Conservation (phyloP, 2,888 invertebrate genomes). For the Empis livida region DNA sequence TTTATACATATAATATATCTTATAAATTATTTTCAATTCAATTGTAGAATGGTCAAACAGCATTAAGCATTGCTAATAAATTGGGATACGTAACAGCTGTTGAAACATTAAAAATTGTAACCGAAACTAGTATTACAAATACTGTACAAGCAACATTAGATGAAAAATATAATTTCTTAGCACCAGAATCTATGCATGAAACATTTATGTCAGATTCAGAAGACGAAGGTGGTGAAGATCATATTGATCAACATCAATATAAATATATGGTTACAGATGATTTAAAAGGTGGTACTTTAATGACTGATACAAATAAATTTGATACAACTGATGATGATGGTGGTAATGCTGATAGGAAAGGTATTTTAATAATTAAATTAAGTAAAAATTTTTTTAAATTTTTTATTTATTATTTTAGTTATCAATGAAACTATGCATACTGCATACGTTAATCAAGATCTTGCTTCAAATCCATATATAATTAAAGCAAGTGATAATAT, state of each 20-base stretch:
- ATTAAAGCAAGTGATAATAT: slow-evolving; percentile 42
- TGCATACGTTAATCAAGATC: slow-evolving; percentile 15
- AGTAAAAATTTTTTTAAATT: background rate
- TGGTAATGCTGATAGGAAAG: slow-evolving; percentile 10
- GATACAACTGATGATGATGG: slow-evolving; percentile 48
- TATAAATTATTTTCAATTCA: background rate
- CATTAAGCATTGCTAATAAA: slow-evolving; percentile 89
- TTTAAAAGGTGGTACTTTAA: slow-evolving; percentile 45
- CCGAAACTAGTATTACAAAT: slow-evolving; percentile 59
- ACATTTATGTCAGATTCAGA: slow-evolving; percentile 98
- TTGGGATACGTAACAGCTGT: slow-evolving; percentile 97
- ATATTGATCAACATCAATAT: slow-evolving; percentile 47
- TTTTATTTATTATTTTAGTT: slow-evolving; percentile 7
- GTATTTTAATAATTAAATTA: slow-evolving; percentile 1
- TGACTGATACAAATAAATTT: slow-evolving; percentile 60
- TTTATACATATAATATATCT: background rate
- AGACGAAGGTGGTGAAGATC: slow-evolving; percentile 82
- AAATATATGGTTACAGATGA: slow-evolving; percentile 73
- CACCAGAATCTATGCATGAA: slow-evolving; percentile 98
- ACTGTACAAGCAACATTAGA: slow-evolving; percentile 44
- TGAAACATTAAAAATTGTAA: slow-evolving; percentile 87
- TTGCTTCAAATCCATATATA: slow-evolving; percentile 27
- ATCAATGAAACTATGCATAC: slow-evolving; percentile 14
- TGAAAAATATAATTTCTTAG: slow-evolving; percentile 93
- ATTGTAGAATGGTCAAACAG: slow-evolving; percentile 84